These are phyloP conservation scores for Pipistrellus pygmaeus DNA, from an alignment of 2,797 vertebrate genomes.

Conservation along the genomic window DNA sequence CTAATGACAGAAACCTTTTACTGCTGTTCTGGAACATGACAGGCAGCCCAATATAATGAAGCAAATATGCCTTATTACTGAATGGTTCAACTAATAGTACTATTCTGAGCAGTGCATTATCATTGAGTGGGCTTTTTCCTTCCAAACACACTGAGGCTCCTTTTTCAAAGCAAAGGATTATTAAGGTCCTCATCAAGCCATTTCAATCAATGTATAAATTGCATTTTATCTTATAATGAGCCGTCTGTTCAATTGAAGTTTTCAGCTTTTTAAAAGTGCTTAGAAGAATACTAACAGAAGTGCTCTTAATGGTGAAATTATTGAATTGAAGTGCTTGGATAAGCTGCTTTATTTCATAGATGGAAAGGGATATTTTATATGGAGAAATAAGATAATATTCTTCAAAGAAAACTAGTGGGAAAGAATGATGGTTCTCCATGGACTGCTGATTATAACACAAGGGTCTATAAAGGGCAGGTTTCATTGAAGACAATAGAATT, in stretches of 20 bases:
- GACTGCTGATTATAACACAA: conserved; percentile 41
- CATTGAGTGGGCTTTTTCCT: conserved; percentile 59
- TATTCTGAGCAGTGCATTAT: conserved; percentile 48
- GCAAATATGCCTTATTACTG: conserved; percentile 53
- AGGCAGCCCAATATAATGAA: conserved; percentile 30
- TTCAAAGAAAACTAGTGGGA: neutral
- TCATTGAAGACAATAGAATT: conserved; percentile 43
- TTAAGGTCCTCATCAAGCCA: conserved; percentile 66
- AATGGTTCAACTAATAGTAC: conserved; percentile 58
- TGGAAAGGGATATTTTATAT: conserved; percentile 56
- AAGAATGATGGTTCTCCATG: neutral
- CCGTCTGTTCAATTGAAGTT: conserved; percentile 58
- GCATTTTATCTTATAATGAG: conserved; percentile 69
- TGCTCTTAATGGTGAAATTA: conserved; percentile 65
- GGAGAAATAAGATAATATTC: conserved; percentile 51
- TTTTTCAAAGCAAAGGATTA: conserved; percentile 68
- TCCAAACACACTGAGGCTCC: neutral
- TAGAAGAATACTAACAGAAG: conserved; percentile 63
- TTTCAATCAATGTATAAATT: conserved; percentile 75
- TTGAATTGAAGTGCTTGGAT: conserved; percentile 63
- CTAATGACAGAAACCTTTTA: conserved; percentile 65
- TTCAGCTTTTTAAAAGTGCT: conserved; percentile 72
- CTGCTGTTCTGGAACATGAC: conserved; percentile 62
- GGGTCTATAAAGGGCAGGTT: neutral
- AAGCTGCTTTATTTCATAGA: conserved; percentile 57